These are phyloP conservation scores for Meles meles DNA, from an alignment of 2,113 vertebrate species.

Conservation along the genomic window DNA sequence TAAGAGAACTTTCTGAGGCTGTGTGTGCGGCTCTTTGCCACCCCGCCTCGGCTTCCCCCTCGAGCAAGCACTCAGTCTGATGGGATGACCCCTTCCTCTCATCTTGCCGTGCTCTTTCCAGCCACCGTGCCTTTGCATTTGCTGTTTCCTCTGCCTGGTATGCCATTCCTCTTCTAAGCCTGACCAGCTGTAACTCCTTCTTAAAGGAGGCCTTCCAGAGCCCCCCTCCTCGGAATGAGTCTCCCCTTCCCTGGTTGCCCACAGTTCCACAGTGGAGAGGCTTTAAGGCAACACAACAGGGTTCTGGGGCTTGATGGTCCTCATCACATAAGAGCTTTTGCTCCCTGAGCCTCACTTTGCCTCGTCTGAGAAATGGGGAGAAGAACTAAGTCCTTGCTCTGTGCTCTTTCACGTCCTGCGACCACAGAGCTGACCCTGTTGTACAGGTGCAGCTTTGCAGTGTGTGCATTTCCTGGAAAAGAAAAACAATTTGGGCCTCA, in stretches of 20 bases:
- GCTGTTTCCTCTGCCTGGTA: neutral
- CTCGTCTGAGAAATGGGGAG: neutral
- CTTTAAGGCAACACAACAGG: neutral
- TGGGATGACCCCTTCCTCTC: neutral
- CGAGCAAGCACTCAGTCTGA: rapidly evolving
- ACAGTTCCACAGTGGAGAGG: neutral
- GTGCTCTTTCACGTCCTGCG: rapidly evolving
- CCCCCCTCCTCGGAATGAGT: neutral
- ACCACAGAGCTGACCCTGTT: neutral
- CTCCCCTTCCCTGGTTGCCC: neutral
- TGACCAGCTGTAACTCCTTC: neutral
- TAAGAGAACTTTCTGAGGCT: neutral
- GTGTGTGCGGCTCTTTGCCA: neutral
- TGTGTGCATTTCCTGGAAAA: neutral
- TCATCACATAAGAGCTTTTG: neutral
- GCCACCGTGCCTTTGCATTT: neutral
- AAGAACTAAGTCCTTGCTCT: neutral
- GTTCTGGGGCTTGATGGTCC: neutral
- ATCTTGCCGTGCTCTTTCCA: neutral
- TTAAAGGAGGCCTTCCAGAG: neutral
- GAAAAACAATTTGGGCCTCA: neutral
- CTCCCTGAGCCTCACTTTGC: neutral
- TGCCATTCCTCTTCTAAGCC: rapidly evolving
- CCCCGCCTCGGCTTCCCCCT: neutral
- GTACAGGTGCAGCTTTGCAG: neutral